Evolutionary conservation across 1,140 invertebrate genomes (phyloP), one percentile per base, ranked within the genome.

Genomic region (Aleiodes sp.): DNA sequence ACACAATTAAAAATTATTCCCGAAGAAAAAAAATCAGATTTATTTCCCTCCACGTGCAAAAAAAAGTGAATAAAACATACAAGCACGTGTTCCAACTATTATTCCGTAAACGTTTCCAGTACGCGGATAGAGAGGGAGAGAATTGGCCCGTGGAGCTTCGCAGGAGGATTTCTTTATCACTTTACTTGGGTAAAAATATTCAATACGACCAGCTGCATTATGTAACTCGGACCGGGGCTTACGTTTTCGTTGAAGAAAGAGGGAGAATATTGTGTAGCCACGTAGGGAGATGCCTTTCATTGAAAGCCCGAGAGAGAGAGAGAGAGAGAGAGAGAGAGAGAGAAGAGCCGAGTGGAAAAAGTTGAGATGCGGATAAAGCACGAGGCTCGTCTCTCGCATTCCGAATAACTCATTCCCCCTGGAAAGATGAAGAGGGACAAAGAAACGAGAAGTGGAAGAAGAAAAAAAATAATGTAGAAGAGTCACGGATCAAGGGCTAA

Each of bases 141-240:
- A n/a, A n/a, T n/a, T n/a, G 10, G n/a, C 14, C 37, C 2, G 19
- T 12, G 52, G 28, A 39, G 21, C 24, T 52, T 70, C 56, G 14
- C 39, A 21, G 70, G 73, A 73, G 76, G 74, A 77, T 78, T 77
- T 77, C 74, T 76, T 76, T 78, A 80, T 80, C 78, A 77, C 78
- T 79, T 78, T 76, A 72, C 73, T 35, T 62, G 43, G 70, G 71
- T n/a, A 57, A 39, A 61, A 26, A 80, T 78, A 80, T 80, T 80
- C 75, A 80, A 80, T 80, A 78, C 73, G 74, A 70, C 76, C 70
- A 76, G 74, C 76, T 80, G 78, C 78, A 80, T 80, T 80, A 80
- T 80, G 78, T 78, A 80, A 76, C 74, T 76, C 70, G 74, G 73
- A 67, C 75, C 66, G 56, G n/a, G n/a, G n/a, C n/a, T n/a, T n/a